Evolutionary conservation across 37 sponge, comb jelly and placozoan species (phyloP).

Genomic region (Spongia lamella): DNA sequence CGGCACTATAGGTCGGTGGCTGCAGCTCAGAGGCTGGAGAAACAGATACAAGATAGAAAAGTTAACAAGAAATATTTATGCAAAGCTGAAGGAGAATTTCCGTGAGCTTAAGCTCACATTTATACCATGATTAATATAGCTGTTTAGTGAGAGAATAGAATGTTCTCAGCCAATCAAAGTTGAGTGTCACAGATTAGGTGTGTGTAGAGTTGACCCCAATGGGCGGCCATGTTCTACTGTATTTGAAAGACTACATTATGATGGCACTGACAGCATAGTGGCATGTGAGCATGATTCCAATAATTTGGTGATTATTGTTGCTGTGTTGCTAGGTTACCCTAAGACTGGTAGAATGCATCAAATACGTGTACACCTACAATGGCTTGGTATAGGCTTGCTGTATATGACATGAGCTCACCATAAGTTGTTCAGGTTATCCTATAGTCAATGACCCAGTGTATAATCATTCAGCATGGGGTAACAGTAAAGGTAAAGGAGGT

Average conservation of each 20-base stretch:
- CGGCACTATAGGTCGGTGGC: not conserved
- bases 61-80: constrained; percentile 82
- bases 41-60: constrained; percentile 66
- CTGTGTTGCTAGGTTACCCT: constrained; percentile 54
- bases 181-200: constrained; percentile 82
- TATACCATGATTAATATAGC: not conserved
- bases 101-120: too few relatives aligned
- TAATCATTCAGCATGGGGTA: constrained; percentile 80
- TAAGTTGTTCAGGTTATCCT: constrained; percentile 65
- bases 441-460: constrained; percentile 93
- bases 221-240: constrained; percentile 78
- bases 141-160: constrained; percentile 62
- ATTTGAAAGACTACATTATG: constrained; percentile 74
- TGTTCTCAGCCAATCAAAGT: constrained; percentile 83
- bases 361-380: constrained; percentile 87
- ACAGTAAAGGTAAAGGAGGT: constrained; percentile 30
- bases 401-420: too few relatives aligned
- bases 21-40: constrained; percentile 67
- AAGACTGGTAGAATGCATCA: constrained; percentile 94
- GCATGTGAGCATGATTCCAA: constrained; percentile 49
- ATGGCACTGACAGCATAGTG: constrained; percentile 80
- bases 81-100: constrained; percentile 86
- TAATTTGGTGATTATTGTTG: not conserved
- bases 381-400: constrained; percentile 57
- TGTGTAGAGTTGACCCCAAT: constrained; percentile 68